A percentile compares a stretch with the other conserved stretches of the same genome.
These are phyloP conservation scores for Ormyrus rosae DNA, from an alignment of 2,888 invertebrate species.

Conservation along the genomic window DNA sequence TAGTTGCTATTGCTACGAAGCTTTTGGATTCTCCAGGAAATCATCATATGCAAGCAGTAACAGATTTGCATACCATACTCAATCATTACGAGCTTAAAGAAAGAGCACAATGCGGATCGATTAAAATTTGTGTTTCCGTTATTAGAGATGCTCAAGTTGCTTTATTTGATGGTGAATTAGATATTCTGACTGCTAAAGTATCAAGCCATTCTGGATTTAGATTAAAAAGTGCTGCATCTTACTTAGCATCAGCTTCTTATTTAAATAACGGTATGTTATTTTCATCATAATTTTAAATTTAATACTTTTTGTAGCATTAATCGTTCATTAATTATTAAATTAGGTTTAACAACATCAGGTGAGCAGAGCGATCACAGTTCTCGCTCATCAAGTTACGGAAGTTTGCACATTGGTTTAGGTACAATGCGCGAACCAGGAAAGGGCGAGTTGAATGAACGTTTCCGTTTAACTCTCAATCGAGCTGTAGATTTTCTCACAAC, in stretches of 20 bases:
- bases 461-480: conserved; percentile 76
- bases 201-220: conserved; percentile 71
- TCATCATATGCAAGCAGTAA: conserved; percentile 76
- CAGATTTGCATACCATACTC: conserved; percentile 80
- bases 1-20: conserved; percentile 74
- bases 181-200: conserved; percentile 74
- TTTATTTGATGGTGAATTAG: conserved; percentile 78
- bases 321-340: not conserved
- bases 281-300: not conserved
- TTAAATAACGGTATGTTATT: conserved; percentile 65
- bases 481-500: conserved; percentile 78
- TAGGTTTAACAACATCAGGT: conserved; percentile 70
- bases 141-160: conserved; percentile 78
- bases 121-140: conserved; percentile 71
- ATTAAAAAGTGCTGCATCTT: conserved; percentile 71
- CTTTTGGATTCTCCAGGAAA: conserved; percentile 74
- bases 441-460: conserved; percentile 78
- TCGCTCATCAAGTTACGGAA: conserved; percentile 70
- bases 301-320: not conserved
- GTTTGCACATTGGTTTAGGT: conserved; percentile 63
- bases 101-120: conserved; percentile 70
- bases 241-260: conserved; percentile 71
- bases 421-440: conserved; percentile 68
- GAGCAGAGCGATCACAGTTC: conserved; percentile 72
- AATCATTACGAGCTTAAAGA: conserved; percentile 77